Evolutionary conservation across 2,888 invertebrate species (phyloP).

Genomic region (Ochropacha duplaris): DNA sequence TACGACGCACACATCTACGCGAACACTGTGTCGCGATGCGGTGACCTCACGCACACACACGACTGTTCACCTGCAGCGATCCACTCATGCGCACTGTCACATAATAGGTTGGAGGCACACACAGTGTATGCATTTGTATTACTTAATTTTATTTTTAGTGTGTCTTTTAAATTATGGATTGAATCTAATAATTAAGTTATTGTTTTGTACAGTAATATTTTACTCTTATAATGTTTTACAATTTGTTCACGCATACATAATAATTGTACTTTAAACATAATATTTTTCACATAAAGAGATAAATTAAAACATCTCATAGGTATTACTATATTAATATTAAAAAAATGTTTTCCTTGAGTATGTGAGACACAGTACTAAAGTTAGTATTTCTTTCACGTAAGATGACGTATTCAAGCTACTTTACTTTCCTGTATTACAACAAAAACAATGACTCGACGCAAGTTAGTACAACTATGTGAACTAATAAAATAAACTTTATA

Average conservation of each 20-base stretch:
- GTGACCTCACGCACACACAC: constrained; percentile 75
- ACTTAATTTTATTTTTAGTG: not conserved
- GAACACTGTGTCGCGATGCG: constrained; percentile 32
- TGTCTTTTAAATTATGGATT: too few species aligned
- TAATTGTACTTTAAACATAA: too few species aligned
- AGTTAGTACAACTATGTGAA: not conserved
- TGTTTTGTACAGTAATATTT: too few species aligned
- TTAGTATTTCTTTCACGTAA: not conserved
- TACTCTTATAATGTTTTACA: too few species aligned
- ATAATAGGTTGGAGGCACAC: constrained; percentile 36
- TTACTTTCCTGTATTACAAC: not conserved
- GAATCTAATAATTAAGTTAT: too few species aligned
- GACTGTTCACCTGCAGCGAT: constrained; percentile 66
- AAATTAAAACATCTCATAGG: too few species aligned
- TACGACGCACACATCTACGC: constrained; percentile 35
- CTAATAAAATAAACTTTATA: not conserved
- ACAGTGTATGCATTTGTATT: constrained; percentile 22
- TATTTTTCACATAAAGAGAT: too few species aligned
- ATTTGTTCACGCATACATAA: too few species aligned
- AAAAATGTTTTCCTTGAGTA: not conserved
- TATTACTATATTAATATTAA: too few species aligned
- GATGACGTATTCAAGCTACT: not conserved
- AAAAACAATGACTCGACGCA: not conserved
- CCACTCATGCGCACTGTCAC: constrained; percentile 78
- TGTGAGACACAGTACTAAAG: not conserved